phyloP scores from a whole-genome alignment of 2,888 invertebrate genomes.

The Tenthredo livida region DNA sequence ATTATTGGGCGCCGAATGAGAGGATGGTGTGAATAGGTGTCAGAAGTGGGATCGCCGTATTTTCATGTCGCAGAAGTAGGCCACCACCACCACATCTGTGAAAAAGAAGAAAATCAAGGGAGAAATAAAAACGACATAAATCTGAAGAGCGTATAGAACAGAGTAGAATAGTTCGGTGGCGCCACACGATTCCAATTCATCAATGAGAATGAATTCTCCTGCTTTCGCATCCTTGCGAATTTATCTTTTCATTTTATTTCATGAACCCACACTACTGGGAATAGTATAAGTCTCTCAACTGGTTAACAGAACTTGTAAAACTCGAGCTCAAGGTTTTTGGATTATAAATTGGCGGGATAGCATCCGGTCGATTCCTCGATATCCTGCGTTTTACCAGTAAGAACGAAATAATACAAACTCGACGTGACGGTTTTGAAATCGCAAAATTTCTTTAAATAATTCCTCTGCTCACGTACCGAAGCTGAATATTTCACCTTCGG shows the following conservation, averaged over 20 bases:
- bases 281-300: background rate
- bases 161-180: background rate
- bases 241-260: slow-evolving; percentile 35
- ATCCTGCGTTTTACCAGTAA: background rate
- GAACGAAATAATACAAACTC: background rate
- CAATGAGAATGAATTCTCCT: slow-evolving; percentile 29
- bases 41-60: background rate
- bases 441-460: background rate
- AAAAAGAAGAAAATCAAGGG: background rate
- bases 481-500: background rate
- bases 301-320: slow-evolving; percentile 50
- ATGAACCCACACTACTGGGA: background rate
- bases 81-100: background rate
- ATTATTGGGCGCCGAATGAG: background rate
- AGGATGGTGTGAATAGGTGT: slow-evolving; percentile 6
- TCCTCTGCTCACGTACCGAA: background rate
- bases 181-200: slow-evolving; percentile 37
- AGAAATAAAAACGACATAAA: slow-evolving; percentile 34
- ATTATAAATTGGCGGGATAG: slow-evolving; percentile 36
- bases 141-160: background rate
- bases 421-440: background rate
- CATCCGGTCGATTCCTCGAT: slow-evolving; percentile 23
- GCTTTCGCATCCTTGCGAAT: slow-evolving; percentile 2
- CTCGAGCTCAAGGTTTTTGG: background rate
- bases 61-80: slow-evolving; percentile 4